phyloP scores from a whole-genome alignment of 2,888 invertebrate species.

The Conchocele bisecta region DNA sequence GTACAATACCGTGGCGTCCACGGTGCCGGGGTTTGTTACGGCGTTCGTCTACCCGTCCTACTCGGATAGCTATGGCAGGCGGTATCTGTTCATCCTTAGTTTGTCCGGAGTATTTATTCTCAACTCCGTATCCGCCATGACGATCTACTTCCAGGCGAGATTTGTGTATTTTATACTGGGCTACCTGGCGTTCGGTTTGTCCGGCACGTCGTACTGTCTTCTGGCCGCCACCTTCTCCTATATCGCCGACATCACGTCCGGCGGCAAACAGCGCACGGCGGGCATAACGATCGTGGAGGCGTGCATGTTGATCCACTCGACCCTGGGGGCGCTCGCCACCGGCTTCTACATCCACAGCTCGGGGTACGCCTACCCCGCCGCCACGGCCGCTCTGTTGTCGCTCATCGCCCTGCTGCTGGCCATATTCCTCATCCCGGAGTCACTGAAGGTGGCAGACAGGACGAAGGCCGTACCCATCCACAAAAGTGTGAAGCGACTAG shows the following conservation, averaged over 20 bases:
- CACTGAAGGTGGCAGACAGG: conserved; percentile 8
- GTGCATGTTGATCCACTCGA: conserved; percentile 3
- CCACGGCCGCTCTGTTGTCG: conserved; percentile 17
- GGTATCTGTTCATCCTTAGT: conserved; percentile 38
- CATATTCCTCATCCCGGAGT: conserved; percentile 25
- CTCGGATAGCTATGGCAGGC: conserved; percentile 43
- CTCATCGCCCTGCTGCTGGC: conserved; percentile 15
- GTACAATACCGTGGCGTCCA: conserved; percentile 2
- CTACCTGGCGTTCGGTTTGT: conserved; percentile 21
- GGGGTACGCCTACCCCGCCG: conserved; percentile 23
- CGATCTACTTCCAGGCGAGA: conserved; percentile 19
- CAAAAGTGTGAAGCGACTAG: conserved; percentile 3
- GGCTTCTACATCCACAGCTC: conserved; percentile 26
- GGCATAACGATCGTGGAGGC: conserved; percentile 14
- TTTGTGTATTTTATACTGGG: conserved; percentile 18
- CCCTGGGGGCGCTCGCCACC: conserved; percentile 5
- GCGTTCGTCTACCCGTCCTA: conserved; percentile 27
- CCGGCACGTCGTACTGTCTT: conserved; percentile 30
- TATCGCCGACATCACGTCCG: conserved; percentile 31
- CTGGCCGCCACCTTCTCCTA: conserved; percentile 24
- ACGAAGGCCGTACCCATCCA: conserved; percentile 8
- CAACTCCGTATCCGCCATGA: conserved; percentile 1
- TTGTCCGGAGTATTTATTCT: conserved; percentile 19
- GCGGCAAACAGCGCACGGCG: conserved; percentile 20
- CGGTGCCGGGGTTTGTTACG: conserved; percentile 25